phyloP scores from a whole-genome alignment of 2,113 vertebrate species.

The Melozone crissalis region DNA sequence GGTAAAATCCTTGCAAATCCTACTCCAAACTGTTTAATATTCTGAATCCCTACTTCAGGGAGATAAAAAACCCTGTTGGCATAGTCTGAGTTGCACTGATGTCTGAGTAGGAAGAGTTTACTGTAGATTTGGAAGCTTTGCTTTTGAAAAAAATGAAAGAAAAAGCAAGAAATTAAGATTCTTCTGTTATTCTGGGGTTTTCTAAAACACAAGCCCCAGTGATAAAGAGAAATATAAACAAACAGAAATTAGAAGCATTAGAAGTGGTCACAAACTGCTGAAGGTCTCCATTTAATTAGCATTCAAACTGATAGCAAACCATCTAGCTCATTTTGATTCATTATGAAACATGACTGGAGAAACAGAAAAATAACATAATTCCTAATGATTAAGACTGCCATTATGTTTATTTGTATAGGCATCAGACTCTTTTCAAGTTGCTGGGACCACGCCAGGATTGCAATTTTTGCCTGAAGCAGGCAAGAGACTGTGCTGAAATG shows the following conservation, averaged over 20 bases:
- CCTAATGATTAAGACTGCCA: slow-evolving; percentile 57
- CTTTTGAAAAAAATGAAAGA: not conserved
- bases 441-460: slow-evolving; percentile 54
- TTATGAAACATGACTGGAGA: slow-evolving; percentile 55
- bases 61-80: slow-evolving; percentile 26
- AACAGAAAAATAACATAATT: slow-evolving; percentile 66
- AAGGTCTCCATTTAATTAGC: slow-evolving; percentile 51
- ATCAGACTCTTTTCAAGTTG: slow-evolving; percentile 61
- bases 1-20: slow-evolving; percentile 58
- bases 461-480: slow-evolving; percentile 46
- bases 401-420: slow-evolving; percentile 56
- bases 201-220: not conserved
- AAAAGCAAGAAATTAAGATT: slow-evolving; percentile 12
- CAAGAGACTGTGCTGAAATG: slow-evolving; percentile 7
- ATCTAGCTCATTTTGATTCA: slow-evolving; percentile 52
- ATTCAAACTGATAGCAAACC: slow-evolving; percentile 33
- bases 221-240: slow-evolving; percentile 45
- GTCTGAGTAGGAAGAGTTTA: slow-evolving; percentile 20
- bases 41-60: slow-evolving; percentile 37
- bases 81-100: not conserved
- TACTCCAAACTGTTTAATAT: slow-evolving; percentile 34
- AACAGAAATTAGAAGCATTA: slow-evolving; percentile 51
- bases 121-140: not conserved
- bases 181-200: not conserved
- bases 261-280: slow-evolving; percentile 44